Base-by-base conservation (phyloP, 2,113 vertebrate species). In the Campylomormyrus numenius region DNA sequence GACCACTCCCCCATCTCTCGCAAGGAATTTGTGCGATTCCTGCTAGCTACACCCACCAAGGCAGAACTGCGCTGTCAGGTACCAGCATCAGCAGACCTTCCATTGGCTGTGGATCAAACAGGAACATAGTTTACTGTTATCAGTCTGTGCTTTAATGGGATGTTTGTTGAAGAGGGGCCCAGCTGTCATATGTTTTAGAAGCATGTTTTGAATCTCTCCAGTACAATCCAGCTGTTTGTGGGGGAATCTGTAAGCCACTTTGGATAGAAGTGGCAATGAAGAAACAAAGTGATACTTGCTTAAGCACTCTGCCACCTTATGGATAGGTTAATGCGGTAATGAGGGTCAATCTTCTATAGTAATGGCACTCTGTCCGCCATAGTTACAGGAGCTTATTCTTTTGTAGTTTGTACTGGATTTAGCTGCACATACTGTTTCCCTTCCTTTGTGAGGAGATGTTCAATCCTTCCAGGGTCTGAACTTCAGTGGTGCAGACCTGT, bases 11-110 rank as follows among this genome's bases (percentile, higher is more conserved):
- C 98, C 1, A 97, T 99, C 91, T 99, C 98, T 1, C 96, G 98
- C 0, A 99, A 99, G 90, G 98, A 99, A 91, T 99, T 99, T 93
- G 97, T 99, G 7, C 95, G 98, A 0, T 99, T 99, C 94, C 96
- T 99, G 8, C 95, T 99, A 88, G 97, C 98, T 4, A 99, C 98
- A 0, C 97, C 98, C 62, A 99, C 98, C 93, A 99, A 99, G 91
- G 99, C 98, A 0, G 98, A 99, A 95, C 96, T 99, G 83, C 98
- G 98, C 87, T 99, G 98, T 92, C 98, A 99, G 98, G 98, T 99
- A 94, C 0, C 8, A 6, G 31, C 0, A 1, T 0, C 2, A 3
- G 85, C 45, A 62, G 2, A 0, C 56, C 39, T 87, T 27, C 39
- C 49, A 19, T 53, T 87, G 50, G 5, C 85, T 56, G 24, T 5